These are phyloP conservation scores for Odiellus spinosus DNA, from an alignment of 2,888 invertebrate genomes.

Conservation along the genomic window DNA sequence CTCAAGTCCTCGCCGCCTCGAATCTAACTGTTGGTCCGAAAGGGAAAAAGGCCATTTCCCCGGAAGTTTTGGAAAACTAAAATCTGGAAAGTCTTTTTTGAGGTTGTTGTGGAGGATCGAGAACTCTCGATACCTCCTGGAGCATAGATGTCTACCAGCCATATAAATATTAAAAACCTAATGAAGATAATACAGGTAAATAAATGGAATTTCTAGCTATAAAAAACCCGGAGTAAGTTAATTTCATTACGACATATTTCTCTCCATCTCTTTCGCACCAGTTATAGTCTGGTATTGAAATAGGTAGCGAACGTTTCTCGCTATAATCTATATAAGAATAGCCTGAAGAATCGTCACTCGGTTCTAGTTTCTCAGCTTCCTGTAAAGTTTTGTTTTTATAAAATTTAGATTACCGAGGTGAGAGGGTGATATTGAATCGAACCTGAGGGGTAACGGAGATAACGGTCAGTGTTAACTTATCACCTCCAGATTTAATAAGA, in stretches of 20 bases:
- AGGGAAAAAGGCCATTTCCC: slow-evolving; percentile 96
- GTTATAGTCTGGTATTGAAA: slow-evolving; percentile 83
- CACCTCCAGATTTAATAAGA: slow-evolving; percentile 95
- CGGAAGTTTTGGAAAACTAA: slow-evolving; percentile 90
- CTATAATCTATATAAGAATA: slow-evolving; percentile 71
- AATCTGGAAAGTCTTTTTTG: slow-evolving; percentile 85
- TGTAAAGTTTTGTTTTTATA: slow-evolving; percentile 24
- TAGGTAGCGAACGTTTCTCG: slow-evolving; percentile 68
- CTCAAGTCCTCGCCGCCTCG: slow-evolving; percentile 80
- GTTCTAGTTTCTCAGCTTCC: slow-evolving; percentile 70
- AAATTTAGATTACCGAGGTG: not conserved
- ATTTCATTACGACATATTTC: slow-evolving; percentile 54
- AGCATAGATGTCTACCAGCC: slow-evolving; percentile 95
- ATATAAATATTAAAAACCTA: slow-evolving; percentile 88
- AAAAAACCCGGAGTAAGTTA: too few species aligned
- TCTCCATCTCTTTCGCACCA: slow-evolving; percentile 72
- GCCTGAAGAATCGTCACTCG: slow-evolving; percentile 61
- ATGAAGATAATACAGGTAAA: not conserved
- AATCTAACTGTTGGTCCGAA: slow-evolving; percentile 92
- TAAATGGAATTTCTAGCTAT: slow-evolving; percentile 20
- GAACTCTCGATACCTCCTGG: slow-evolving; percentile 89
- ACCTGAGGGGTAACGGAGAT: slow-evolving; percentile 88
- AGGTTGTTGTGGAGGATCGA: slow-evolving; percentile 69
- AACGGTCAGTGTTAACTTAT: slow-evolving; percentile 86
- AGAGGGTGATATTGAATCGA: slow-evolving; percentile 16